phyloP scores from a whole-genome alignment of 2,888 invertebrate genomes.

The Monochamus alternatus region DNA sequence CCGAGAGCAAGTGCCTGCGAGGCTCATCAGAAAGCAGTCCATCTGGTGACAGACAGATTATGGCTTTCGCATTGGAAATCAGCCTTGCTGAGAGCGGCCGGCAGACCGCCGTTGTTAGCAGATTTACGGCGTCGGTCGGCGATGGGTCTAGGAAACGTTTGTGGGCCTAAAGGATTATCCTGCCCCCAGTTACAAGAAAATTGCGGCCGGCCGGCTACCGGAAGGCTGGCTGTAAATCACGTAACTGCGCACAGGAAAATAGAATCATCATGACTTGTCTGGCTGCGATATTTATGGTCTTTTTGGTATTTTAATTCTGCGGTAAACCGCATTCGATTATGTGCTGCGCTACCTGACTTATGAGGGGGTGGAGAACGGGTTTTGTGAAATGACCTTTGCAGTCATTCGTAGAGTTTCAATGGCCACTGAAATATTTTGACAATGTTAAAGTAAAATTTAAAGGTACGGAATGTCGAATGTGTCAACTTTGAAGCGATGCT shows the following conservation, averaged over 20 bases:
- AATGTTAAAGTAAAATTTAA: no score
- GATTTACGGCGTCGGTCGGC: conserved; percentile 46
- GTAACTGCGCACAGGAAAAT: conserved; percentile 40
- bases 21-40: conserved; percentile 50
- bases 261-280: conserved; percentile 51
- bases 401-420: no score
- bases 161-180: conserved; percentile 39
- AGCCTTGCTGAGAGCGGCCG: conserved; percentile 50
- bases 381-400: no score
- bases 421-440: no score
- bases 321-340: conserved; percentile 50
- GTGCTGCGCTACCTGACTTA: conserved; percentile 43
- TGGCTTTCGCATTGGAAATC: conserved; percentile 46
- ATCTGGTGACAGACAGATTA: conserved; percentile 51
- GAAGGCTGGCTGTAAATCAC: conserved; percentile 51
- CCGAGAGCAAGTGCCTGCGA: conserved; percentile 20
- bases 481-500: no score
- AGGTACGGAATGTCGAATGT: no score
- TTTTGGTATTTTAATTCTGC: conserved; percentile 53
- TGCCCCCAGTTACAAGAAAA: conserved; percentile 48
- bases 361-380: conserved; percentile 37
- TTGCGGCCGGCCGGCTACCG: conserved; percentile 47
- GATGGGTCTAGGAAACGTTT: conserved; percentile 42
- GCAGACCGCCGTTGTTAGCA: conserved; percentile 44
- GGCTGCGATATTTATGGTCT: conserved; percentile 50